Base-by-base conservation (phyloP, 2,113 vertebrate genomes). In the Callocephalon fimbriatum region DNA sequence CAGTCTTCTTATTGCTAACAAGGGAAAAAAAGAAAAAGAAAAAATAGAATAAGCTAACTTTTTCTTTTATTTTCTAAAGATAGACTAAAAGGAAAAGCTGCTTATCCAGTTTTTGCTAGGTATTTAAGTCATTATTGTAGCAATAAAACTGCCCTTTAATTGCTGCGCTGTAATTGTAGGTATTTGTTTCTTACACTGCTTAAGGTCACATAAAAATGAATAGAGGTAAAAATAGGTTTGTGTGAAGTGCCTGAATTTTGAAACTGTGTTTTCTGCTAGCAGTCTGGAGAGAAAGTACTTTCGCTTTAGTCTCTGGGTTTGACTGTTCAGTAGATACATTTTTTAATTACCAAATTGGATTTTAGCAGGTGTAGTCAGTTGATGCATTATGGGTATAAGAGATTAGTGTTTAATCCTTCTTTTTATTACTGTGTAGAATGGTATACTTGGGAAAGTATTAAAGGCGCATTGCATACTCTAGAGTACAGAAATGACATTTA, bases 311-410 rank as follows among this genome's bases (percentile, higher is more conserved):
- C 73, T 90, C 35, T 19, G 65, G 38, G 37, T 88, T 76, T 93
- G 61, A 47, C 78, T 86, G 42, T 88, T 94, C 65, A 74, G 83
- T 45, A 84, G 96, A 88, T 92, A 78, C 21, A 86, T 91, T 94
- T 93, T 96, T 97, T 97, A 96, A 97, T 96, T 96, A 95, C 91
- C 71, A 95, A 94, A 95, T 93, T 97, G 90, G 88, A 97, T 97
- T 96, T 95, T 95, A 96, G 90, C 92, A 95, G 92, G 94, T 97
- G 70, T 91, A 95, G 95, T 86, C 61, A 21, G 73, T 89, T 96
- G 90, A 92, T 96, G 82, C 89, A 94, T 95, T 96, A 67, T 94
- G 91, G 87, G 85, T 88, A 91, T 90, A 87, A 83, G 94, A 90
- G 83, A 96, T 91, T 96, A 88, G 79, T 76, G 65, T 97, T 95